Conservation (phyloP, 2,113 vertebrate genomes). For the Origma solitaria region DNA sequence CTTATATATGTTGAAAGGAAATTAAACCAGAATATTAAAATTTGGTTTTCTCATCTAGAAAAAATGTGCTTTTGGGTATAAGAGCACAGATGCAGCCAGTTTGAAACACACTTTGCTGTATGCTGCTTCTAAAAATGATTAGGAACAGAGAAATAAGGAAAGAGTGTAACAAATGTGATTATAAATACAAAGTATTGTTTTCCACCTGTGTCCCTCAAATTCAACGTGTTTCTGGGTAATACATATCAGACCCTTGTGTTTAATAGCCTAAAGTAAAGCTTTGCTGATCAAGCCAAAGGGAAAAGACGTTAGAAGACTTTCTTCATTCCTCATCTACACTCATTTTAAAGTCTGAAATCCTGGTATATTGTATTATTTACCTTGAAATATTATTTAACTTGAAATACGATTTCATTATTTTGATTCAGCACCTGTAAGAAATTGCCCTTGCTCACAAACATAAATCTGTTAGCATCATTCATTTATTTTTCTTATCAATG, state of each 20-base stretch:
- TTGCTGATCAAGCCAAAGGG: not conserved
- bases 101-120: not conserved
- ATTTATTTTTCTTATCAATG: not conserved
- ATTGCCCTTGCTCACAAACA: not conserved
- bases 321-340: not conserved
- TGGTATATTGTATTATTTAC: not conserved
- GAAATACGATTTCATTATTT: not conserved
- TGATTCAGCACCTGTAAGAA: not conserved
- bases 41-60: not conserved
- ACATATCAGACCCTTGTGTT: not conserved
- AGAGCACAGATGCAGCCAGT: not conserved
- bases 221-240: not conserved
- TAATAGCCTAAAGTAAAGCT: not conserved
- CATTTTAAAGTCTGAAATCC: not conserved
- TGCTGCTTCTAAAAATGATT: not conserved
- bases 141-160: not conserved
- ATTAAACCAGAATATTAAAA: not conserved
- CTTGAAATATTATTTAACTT: not conserved
- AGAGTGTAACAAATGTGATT: not conserved
- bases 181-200: not conserved
- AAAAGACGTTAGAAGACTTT: not conserved
- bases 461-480: not conserved
- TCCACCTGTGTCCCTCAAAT: not conserved
- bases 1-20: not conserved
- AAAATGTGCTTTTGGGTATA: not conserved